Percentiles rank a stretch among this genome's conserved stretches.
phyloP scores from a whole-genome alignment of 2,797 vertebrate genomes.

The Bryconaethiops microstoma region DNA sequence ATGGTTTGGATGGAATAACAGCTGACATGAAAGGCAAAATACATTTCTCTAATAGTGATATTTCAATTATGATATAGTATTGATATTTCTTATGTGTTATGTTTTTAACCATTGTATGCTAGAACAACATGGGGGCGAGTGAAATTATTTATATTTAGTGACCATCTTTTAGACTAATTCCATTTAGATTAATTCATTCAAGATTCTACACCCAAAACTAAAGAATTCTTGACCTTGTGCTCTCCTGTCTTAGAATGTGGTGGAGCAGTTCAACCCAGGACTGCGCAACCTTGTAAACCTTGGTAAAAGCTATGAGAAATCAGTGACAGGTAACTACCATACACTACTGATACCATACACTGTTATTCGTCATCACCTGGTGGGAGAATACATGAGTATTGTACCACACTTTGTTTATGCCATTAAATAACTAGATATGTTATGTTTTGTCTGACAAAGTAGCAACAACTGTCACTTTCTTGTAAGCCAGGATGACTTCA shows the following conservation, averaged over 20 bases:
- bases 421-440: no score
- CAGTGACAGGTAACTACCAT: conserved; percentile 87
- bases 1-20: no score
- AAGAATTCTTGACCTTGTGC: not conserved
- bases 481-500: no score
- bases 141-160: not conserved
- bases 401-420: no score
- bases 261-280: conserved; percentile 98
- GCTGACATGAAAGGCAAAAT: no score
- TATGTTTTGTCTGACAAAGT: no score
- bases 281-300: conserved; percentile 94
- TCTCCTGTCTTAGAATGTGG: conserved; percentile 86
- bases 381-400: not conserved
- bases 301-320: conserved; percentile 97
- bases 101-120: not conserved
- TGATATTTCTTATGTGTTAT: no score
- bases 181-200: not conserved
- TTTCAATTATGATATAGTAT: no score
- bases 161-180: not conserved
- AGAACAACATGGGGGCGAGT: not conserved
- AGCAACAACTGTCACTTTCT: no score
- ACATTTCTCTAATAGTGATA: no score
- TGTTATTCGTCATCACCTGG: not conserved
- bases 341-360: conserved; percentile 29
- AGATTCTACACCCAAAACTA: not conserved